These are phyloP conservation scores for Cygnus atratus DNA, from an alignment of 2,113 vertebrate species.

Conservation along the genomic window DNA sequence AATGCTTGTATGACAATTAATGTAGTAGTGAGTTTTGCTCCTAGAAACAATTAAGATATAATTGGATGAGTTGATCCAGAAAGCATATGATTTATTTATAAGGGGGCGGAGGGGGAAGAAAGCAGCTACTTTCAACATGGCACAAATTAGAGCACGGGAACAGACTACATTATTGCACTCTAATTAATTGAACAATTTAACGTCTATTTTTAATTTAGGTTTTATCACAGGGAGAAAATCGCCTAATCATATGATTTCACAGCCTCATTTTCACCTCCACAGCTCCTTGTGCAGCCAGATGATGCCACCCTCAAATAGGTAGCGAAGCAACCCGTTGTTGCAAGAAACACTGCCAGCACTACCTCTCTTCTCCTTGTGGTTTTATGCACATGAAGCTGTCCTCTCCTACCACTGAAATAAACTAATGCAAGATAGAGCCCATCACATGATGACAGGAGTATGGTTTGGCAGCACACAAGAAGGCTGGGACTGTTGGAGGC, in stretches of 20 bases:
- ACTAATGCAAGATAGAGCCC: background rate
- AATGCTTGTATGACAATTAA: constrained; percentile 56
- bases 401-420: background rate
- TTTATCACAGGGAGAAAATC: background rate
- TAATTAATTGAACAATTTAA: constrained; percentile 21
- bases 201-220: background rate
- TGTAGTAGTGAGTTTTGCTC: constrained; percentile 45
- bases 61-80: constrained; percentile 64
- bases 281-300: background rate
- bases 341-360: background rate
- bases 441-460: background rate
- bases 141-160: background rate
- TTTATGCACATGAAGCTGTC: accelerated
- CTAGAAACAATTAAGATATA: constrained; percentile 67
- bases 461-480: background rate
- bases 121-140: background rate
- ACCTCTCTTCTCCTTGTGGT: background rate
- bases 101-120: background rate
- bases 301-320: background rate
- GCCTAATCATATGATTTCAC: background rate
- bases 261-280: background rate
- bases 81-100: constrained; percentile 68
- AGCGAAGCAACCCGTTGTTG: background rate
- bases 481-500: background rate
- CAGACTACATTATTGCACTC: background rate